Conservation (phyloP, 2,888 invertebrate species). For the Apotomis capreana region DNA sequence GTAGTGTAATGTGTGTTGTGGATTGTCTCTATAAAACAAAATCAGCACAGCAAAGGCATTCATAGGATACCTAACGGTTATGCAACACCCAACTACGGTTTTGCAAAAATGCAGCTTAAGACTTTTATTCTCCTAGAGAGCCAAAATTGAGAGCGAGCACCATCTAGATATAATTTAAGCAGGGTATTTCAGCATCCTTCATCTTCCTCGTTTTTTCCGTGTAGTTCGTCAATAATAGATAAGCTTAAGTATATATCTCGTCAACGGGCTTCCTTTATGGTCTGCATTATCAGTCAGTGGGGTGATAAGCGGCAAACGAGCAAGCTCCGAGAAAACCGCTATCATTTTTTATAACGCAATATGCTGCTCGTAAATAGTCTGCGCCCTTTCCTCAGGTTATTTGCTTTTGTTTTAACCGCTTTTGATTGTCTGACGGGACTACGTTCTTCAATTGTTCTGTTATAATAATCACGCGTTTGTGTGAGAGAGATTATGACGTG, state of each 20-base stretch:
- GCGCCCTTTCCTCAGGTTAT: slow-evolving; percentile 57
- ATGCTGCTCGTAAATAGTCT: slow-evolving; percentile 67
- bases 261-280: slow-evolving; percentile 65
- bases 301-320: slow-evolving; percentile 71
- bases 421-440: slow-evolving; percentile 51
- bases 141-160: too few relatives aligned
- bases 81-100: too few relatives aligned
- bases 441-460: neutral
- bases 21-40: too few relatives aligned
- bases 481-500: too few relatives aligned
- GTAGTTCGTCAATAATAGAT: slow-evolving; percentile 62
- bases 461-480: too few relatives aligned
- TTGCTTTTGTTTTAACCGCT: slow-evolving; percentile 58
- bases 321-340: slow-evolving; percentile 64
- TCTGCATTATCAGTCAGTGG: slow-evolving; percentile 61
- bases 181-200: slow-evolving; percentile 6
- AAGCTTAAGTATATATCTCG: slow-evolving; percentile 62
- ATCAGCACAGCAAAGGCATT: too few relatives aligned
- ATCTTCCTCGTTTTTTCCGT: slow-evolving; percentile 29
- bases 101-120: too few relatives aligned
- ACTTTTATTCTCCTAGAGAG: too few relatives aligned
- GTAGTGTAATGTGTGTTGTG: too few relatives aligned
- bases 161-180: neutral
- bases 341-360: slow-evolving; percentile 74
- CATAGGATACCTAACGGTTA: too few relatives aligned